Base-by-base conservation (phyloP, 2,888 invertebrate genomes). In the Clistopyga incitator region DNA sequence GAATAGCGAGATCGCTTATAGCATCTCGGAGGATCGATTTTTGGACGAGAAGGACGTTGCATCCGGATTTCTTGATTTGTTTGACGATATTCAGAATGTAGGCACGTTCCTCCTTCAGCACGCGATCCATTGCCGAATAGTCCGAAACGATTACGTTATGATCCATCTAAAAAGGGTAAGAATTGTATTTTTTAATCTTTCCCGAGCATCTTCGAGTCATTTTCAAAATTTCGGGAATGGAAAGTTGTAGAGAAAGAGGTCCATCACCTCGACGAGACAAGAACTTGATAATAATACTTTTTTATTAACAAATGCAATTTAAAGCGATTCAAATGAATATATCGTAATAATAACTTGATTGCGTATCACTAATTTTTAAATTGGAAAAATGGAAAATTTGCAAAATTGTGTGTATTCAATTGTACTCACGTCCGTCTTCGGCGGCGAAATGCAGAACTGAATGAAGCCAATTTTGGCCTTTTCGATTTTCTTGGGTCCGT, bases 91-190 rank as follows among this genome's bases (percentile, higher is more conserved):
- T 99, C 79, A 99, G 94, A 89, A 99, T 99, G 93, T 99, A 99
- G 75, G 98, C 96, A 74, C 99, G 96, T 93, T 99, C 99, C 93
- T 99, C 99, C 92, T 98, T 97, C 82, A 99, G 94, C 0, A 99
- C 98, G 81, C 99, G 96, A 93, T 99, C 99, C 99, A 99, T 99
- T 71, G 99, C 99, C n/a, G 99, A 96, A 93, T 99, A 99, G 93
- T 99, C 99, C 0, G 99, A 98, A 25, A 99, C 98, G 89, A 99
- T 95, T 3, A 98, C 97, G 92, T 97, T 98, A 94, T 98, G 98
- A 91, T 98, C 98, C 98, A 99, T 98, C 96, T 97, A 89, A 20
- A 92, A 92, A 47, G 1, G 3, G 0, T 38, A 38, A 45, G 13
- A 68, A 29, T 15, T 42, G 2, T 20, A 29, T 59, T 61, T 34